Conservation (phyloP, 2,888 invertebrate species). For the Sturmia bella region DNA sequence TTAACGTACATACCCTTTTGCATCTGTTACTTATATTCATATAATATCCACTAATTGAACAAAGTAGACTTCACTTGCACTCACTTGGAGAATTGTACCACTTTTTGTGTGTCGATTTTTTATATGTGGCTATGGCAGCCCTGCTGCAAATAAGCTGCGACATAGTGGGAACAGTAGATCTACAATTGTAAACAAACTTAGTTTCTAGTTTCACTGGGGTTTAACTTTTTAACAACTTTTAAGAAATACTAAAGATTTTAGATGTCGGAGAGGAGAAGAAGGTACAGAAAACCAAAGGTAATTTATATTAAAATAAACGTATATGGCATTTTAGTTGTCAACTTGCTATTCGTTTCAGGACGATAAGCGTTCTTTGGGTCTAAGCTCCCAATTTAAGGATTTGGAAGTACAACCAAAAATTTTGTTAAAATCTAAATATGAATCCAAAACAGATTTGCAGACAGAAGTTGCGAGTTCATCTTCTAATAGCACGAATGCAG, state of each 20-base stretch:
- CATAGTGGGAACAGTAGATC: too few species aligned
- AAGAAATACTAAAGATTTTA: background rate
- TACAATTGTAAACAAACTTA: too few species aligned
- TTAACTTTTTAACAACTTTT: background rate
- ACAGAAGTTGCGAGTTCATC: constrained; percentile 59
- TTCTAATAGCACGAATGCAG: constrained; percentile 24
- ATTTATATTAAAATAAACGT: constrained; percentile 5
- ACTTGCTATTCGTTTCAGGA: constrained; percentile 56
- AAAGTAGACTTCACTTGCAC: too few species aligned
- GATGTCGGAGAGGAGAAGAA: constrained; percentile 78
- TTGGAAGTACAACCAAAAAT: constrained; percentile 79
- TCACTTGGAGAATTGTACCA: too few species aligned
- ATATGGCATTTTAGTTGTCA: background rate
- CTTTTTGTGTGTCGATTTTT: too few species aligned
- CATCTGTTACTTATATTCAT: too few species aligned
- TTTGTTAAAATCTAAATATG: constrained; percentile 77
- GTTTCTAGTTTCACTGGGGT: too few species aligned
- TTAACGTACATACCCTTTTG: too few species aligned
- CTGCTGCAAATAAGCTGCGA: too few species aligned
- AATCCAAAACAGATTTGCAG: constrained; percentile 52
- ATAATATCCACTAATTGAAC: too few species aligned
- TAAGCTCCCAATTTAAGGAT: constrained; percentile 66
- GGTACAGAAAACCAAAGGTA: constrained; percentile 76
- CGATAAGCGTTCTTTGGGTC: constrained; percentile 75
- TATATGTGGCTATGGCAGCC: too few species aligned